Conservation (phyloP, 2,888 invertebrate species). For the Andrena dorsata region DNA sequence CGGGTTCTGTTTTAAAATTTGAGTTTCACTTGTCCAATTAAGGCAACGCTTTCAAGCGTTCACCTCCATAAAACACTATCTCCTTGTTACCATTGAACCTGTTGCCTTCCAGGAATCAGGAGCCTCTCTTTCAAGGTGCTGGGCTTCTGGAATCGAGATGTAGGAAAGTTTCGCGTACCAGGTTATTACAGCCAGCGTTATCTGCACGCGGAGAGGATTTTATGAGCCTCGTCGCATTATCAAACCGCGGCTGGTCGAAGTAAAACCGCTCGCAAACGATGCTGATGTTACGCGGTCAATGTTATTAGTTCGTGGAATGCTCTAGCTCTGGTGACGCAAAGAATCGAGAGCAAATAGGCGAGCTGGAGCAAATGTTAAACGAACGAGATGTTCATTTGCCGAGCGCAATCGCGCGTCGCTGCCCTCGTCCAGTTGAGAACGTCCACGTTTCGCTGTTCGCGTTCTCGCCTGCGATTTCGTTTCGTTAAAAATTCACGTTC, state of each 20-base stretch:
- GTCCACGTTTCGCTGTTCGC: constrained; percentile 4
- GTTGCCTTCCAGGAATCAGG: neutral
- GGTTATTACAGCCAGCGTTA: constrained; percentile 40
- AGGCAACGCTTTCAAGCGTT: neutral
- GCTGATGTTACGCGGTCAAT: constrained; percentile 62
- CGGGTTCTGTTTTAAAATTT: neutral
- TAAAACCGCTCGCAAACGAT: constrained; percentile 57
- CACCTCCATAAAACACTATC: neutral
- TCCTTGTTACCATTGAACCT: neutral
- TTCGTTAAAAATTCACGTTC: constrained; percentile 5
- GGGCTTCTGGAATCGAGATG: constrained; percentile 1
- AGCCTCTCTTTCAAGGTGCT: neutral
- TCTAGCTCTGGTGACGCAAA: constrained; percentile 63
- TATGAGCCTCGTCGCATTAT: constrained; percentile 54
- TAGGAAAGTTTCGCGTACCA: constrained; percentile 1
- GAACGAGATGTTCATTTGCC: constrained; percentile 60
- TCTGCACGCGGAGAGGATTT: constrained; percentile 44
- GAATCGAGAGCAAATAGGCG: constrained; percentile 60
- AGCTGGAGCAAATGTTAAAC: constrained; percentile 70
- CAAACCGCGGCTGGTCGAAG: constrained; percentile 33
- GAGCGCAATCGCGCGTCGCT: constrained; percentile 32
- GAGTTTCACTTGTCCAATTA: constrained; percentile 2
- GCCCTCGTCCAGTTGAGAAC: constrained; percentile 26
- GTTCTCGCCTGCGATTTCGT: neutral
- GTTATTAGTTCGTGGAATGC: constrained; percentile 69